Evolutionary conservation across 2,888 invertebrate species (phyloP).

Genomic region (Strigamia crassipes): DNA sequence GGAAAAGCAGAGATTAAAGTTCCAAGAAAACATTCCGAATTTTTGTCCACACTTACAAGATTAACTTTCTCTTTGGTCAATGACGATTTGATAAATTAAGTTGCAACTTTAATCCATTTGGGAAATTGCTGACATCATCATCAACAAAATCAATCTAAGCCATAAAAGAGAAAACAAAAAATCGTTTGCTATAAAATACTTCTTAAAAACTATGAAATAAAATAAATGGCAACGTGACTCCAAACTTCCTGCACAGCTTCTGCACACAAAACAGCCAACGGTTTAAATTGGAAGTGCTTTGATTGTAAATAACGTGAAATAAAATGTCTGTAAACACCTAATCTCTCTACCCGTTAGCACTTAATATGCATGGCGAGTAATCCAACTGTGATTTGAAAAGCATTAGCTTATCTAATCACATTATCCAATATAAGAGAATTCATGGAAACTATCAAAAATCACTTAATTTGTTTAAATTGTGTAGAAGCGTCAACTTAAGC

Average conservation of each 20-base stretch:
- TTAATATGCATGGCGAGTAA: conserved; percentile 26
- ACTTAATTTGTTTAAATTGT: background rate
- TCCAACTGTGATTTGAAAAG: conserved; percentile 22
- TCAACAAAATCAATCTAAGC: conserved; percentile 28
- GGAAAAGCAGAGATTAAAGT: background rate
- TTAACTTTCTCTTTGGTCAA: conserved; percentile 39
- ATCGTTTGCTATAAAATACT: background rate
- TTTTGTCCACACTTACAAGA: conserved; percentile 31
- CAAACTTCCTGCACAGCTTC: background rate
- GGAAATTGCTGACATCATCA: conserved; percentile 40
- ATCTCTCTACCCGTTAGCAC: background rate
- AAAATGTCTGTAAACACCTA: conserved; percentile 6
- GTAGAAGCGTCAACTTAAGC: background rate
- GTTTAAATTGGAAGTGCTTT: background rate
- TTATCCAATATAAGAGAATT: conserved; percentile 10
- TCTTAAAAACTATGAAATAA: background rate
- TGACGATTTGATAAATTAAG: conserved; percentile 31
- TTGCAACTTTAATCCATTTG: conserved; percentile 40
- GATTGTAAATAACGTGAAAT: background rate
- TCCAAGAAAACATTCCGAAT: conserved; percentile 15
- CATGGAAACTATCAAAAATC: background rate
- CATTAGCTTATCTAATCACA: conserved; percentile 39
- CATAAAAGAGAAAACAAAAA: conserved; percentile 31
- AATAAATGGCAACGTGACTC: background rate
- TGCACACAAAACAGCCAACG: background rate